Evolutionary conservation across 2,888 invertebrate genomes (phyloP), one percentile per base, ranked within the genome.

Genomic region (Hypolimnas misippus): DNA sequence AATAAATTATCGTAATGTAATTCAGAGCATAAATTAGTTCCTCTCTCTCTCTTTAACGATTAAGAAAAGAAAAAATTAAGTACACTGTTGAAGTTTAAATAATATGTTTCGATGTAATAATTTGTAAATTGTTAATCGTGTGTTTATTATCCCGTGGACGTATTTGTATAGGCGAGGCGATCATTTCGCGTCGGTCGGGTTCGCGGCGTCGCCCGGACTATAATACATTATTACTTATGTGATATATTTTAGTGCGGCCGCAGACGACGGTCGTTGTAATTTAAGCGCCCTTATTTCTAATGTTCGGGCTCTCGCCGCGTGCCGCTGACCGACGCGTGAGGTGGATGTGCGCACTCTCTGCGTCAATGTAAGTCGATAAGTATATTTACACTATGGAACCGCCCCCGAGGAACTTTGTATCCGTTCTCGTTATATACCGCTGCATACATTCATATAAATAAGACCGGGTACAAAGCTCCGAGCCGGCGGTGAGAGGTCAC

Each of bases 241-340:
- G 56, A 56, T 56, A 56, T 56, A 56, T 56, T 46, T 33, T 46
- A 56, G 33, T 17, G 33, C 56, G 31, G 46, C n/a, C 44, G 31
- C 19, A 16, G 10, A 29, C 31, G 12, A n/a, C 14, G 8, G 16
- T 8, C 33, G 40, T 2, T 25, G 40, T 42, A 7, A 29, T 17
- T 44, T 55, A 42, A 55, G 55, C 44, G 55, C 44, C 55, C 42
- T 31, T 33, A 19, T 44, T 31, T 46, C 19, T 56, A 21, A 12
- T 14, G 44, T 3, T 33, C 17, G 44, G n/a, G 17, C 31, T 42
- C 55, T 31, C 25, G 55, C 29, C 21, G 21, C n/a, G n/a, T 12
- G n/a, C 29, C 49, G 14, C 7, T 33, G 16, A 56, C n/a, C 14
- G n/a, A 7, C n/a, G 16, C 16, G 35, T 38, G 21, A 8, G 35